Percentiles rank a stretch among this genome's conserved stretches.
These are phyloP conservation scores for Halictus ligatus DNA, from an alignment of 2,888 invertebrate species.

Conservation along the genomic window DNA sequence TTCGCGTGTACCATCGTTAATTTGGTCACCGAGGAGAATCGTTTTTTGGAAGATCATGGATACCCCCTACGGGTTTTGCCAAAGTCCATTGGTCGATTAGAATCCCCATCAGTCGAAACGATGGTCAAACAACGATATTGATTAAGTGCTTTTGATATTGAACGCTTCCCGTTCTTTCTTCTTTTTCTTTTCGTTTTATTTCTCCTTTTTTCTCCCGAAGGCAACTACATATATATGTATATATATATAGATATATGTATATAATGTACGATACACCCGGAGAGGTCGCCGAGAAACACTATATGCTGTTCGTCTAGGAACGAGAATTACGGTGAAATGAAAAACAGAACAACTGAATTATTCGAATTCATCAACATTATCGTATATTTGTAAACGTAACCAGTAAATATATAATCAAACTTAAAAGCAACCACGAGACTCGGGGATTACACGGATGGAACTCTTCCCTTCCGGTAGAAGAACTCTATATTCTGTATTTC, in stretches of 20 bases:
- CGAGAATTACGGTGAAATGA: conserved; percentile 15
- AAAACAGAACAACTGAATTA: conserved; percentile 28
- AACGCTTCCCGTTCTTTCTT: not conserved
- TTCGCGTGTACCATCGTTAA: not conserved
- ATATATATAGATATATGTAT: not conserved
- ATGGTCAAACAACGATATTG: conserved; percentile 24
- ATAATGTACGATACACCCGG: not conserved
- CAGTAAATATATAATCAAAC: conserved; percentile 18
- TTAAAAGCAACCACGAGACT: not conserved
- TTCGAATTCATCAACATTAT: conserved; percentile 28
- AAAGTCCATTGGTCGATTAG: conserved; percentile 24
- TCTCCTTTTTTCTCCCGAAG: not conserved
- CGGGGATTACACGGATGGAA: conserved; percentile 7
- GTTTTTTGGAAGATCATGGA: not conserved
- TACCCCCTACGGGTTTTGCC: conserved; percentile 9
- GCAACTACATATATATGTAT: not conserved
- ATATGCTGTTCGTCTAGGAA: not conserved
- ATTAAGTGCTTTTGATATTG: conserved; percentile 24
- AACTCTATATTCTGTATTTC: conserved; percentile 13
- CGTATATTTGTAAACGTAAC: conserved; percentile 12
- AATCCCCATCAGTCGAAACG: conserved; percentile 15
- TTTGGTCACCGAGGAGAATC: not conserved
- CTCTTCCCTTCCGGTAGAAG: conserved; percentile 4
- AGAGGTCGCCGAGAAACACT: not conserved
- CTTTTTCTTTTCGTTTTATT: not conserved